These are phyloP conservation scores for Leptopilina clavipes DNA, from an alignment of 1,140 invertebrate genomes.

Conservation along the genomic window DNA sequence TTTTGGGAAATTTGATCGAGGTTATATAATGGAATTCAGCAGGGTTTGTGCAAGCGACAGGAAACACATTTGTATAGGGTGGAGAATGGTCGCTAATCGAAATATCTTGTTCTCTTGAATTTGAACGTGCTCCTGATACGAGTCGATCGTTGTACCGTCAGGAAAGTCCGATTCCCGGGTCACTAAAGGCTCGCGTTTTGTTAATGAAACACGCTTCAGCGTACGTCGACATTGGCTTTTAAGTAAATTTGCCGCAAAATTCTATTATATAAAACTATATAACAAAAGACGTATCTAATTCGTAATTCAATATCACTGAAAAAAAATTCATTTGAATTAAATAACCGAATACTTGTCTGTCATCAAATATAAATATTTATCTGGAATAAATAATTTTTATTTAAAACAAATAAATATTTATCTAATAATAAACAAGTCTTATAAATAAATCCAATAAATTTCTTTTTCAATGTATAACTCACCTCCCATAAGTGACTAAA, in stretches of 20 bases:
- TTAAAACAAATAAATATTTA: too few relatives aligned
- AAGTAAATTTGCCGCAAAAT: constrained; percentile 39
- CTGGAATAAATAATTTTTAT: too few relatives aligned
- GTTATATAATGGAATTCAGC: constrained; percentile 35
- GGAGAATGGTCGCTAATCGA: constrained; percentile 60
- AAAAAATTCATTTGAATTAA: too few relatives aligned
- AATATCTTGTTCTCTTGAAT: constrained; percentile 63
- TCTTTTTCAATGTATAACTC: too few relatives aligned
- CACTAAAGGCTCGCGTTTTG: constrained; percentile 50
- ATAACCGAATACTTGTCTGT: too few relatives aligned
- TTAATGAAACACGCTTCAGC: constrained; percentile 63
- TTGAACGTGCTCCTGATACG: constrained; percentile 46
- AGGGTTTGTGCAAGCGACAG: constrained; percentile 50
- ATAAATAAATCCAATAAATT: too few relatives aligned
- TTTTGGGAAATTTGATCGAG: constrained; percentile 33
- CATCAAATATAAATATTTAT: too few relatives aligned
- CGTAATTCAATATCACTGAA: too few relatives aligned
- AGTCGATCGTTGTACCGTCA: constrained; percentile 48
- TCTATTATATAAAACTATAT: constrained; percentile 50
- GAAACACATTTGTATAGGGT: constrained; percentile 51
- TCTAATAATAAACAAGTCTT: too few relatives aligned
- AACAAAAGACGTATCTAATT: too few relatives aligned
- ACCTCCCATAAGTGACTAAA: too few relatives aligned
- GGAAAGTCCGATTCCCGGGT: constrained; percentile 55
- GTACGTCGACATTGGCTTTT: constrained; percentile 42